Evolutionary conservation across 2,797 vertebrate species (phyloP).

Genomic region (Microcaecilia unicolor): DNA sequence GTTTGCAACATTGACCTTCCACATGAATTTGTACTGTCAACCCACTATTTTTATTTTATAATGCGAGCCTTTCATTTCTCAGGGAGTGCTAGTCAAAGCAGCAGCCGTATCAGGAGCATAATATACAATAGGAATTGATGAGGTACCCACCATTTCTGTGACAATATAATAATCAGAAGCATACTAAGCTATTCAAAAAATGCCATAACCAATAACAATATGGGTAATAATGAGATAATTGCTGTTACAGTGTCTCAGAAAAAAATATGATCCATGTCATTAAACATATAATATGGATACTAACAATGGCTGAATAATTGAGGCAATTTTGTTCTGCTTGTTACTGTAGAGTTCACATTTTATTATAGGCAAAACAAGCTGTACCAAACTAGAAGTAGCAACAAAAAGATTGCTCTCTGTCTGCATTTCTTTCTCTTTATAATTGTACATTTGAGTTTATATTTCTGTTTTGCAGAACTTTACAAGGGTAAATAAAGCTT

Average conservation of each 20-base stretch:
- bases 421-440: too few relatives aligned
- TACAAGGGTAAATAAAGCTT: too few relatives aligned
- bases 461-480: too few relatives aligned
- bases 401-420: too few relatives aligned
- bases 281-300: conserved; percentile 15
- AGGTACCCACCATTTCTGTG: conserved; percentile 12
- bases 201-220: conserved; percentile 9
- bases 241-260: neutral
- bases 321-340: conserved; percentile 8
- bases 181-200: conserved; percentile 21
- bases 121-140: neutral
- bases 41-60: too few relatives aligned
- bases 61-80: conserved; percentile 8
- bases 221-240: conserved; percentile 18
- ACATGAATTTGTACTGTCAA: too few relatives aligned
- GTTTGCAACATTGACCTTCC: too few relatives aligned
- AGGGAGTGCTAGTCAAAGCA: conserved; percentile 9
- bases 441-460: too few relatives aligned
- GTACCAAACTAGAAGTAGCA: neutral
- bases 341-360: neutral
- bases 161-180: conserved; percentile 31
- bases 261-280: conserved; percentile 15
- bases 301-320: conserved; percentile 22
- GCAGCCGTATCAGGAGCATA: too few relatives aligned
- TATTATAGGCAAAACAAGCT: conserved; percentile 4